phyloP scores from a whole-genome alignment of 2,888 invertebrate species.

The Oscheius myriophilus region DNA sequence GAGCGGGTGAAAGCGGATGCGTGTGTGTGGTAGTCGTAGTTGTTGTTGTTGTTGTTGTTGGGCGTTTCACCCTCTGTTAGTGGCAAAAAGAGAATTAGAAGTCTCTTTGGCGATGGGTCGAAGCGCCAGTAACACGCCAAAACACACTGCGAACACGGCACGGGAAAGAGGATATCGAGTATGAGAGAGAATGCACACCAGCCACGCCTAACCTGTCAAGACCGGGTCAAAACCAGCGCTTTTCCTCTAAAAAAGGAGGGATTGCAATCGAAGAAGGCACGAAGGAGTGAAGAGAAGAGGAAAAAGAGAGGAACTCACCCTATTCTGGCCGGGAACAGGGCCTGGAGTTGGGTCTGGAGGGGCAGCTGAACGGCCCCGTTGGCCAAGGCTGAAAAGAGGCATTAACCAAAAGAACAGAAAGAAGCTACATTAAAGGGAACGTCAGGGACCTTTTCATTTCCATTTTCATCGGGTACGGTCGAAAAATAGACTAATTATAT shows the following conservation, averaged over 20 bases:
- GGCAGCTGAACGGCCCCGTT: conserved; percentile 54
- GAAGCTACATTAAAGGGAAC: too few relatives aligned
- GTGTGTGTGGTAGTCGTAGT: too few relatives aligned
- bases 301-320: conserved; percentile 43
- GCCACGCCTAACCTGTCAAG: conserved; percentile 17
- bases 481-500: too few relatives aligned
- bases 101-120: neutral
- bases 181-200: conserved; percentile 11
- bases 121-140: conserved; percentile 25
- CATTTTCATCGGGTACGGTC: too few relatives aligned
- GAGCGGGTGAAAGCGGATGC: too few relatives aligned
- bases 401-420: neutral
- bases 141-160: conserved; percentile 19
- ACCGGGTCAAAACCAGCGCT: conserved; percentile 1
- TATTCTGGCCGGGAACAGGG: conserved; percentile 56
- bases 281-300: conserved; percentile 1
- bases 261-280: neutral
- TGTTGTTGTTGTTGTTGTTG: too few relatives aligned
- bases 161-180: conserved; percentile 14
- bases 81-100: conserved; percentile 27
- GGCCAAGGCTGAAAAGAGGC: conserved; percentile 57
- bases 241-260: conserved; percentile 1
- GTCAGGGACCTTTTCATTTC: too few relatives aligned
- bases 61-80: conserved; percentile 6
- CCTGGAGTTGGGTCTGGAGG: conserved; percentile 62